Base-by-base conservation (phyloP, 1,140 invertebrate species). In the Drosophila mayri region DNA sequence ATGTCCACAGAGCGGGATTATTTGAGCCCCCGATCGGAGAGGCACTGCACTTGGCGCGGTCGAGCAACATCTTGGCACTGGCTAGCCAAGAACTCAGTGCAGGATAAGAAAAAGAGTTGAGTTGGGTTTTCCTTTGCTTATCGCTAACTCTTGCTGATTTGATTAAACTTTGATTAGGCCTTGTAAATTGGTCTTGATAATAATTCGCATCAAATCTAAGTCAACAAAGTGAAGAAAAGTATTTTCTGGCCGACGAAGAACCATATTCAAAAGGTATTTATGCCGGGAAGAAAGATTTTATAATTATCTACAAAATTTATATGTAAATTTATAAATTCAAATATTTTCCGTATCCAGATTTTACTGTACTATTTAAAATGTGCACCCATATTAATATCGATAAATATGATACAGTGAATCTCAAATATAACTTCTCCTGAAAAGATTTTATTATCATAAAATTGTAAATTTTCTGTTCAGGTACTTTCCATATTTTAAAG, bases 111-210 rank as follows among this genome's bases (percentile, higher is more conserved):
- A 25, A 55, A 7, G 35, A 35, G 1, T 25, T 25, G 1, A 28
- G 4, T 38, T 43, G 14, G 30, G 30, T 62, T 44, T 12, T 44
- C 7, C 32, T 14, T 44, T 22, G 30, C 41, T 50, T 72, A 72
- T 72, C 70, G 59, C 18, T 10, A 18, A 41, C n/a, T 20, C 11
- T 66, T 44, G 30, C 63, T 63, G 59, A 66, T 68, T 67, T 67
- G 20, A 67, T 66, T 68, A 49, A 25, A 32, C 37, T 18, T 66
- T 66, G 25, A 67, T 67, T 67, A 65, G 20, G 61, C 6, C 20
- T 40, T 67, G 49, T 37, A 57, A 32, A 68, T 32, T 43, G 6
- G 14, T 20, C 10, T 28, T 43, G 66, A 67, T 43, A 28, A 41
- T 41, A 32, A 20, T 28, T 66, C 4, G 1, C 30, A 3, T 9